phyloP scores from a whole-genome alignment of 2,888 invertebrate genomes.

The Lasioglossum oenotherae region DNA sequence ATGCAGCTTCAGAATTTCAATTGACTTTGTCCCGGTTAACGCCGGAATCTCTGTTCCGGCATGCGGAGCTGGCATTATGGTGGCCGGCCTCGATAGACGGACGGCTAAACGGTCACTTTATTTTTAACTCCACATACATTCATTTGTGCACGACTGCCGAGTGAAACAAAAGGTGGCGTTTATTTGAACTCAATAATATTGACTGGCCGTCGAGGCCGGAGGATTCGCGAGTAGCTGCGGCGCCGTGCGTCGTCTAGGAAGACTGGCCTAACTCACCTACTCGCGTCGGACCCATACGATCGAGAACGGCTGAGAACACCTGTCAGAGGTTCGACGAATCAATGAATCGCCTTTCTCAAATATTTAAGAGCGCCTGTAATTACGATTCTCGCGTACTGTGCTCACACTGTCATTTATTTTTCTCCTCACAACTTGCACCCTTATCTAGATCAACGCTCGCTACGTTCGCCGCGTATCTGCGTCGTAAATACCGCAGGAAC shows the following conservation, averaged over 20 bases:
- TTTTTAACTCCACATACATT: slow-evolving; percentile 66
- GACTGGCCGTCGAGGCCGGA: slow-evolving; percentile 49
- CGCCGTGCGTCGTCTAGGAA: slow-evolving; percentile 29
- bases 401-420: neutral
- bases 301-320: neutral
- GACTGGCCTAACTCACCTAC: neutral
- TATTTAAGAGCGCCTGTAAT: slow-evolving; percentile 7
- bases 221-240: slow-evolving; percentile 24
- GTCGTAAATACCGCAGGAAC: slow-evolving; percentile 12
- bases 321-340: slow-evolving; percentile 21
- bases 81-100: slow-evolving; percentile 60
- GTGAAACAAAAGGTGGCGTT: slow-evolving; percentile 59
- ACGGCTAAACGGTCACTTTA: slow-evolving; percentile 67
- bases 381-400: neutral
- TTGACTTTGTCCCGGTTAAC: slow-evolving; percentile 58
- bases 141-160: slow-evolving; percentile 38
- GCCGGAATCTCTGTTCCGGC: slow-evolving; percentile 58
- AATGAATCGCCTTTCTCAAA: neutral
- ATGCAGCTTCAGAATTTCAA: slow-evolving; percentile 59
- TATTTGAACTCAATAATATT: slow-evolving; percentile 65
- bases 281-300: neutral
- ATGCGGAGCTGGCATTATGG: slow-evolving; percentile 49
- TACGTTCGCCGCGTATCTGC: slow-evolving; percentile 9
- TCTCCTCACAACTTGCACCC: neutral
- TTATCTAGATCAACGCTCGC: slow-evolving; percentile 17